Evolutionary conservation across 2,113 vertebrate species (phyloP).

Genomic region (Callospermophilus lateralis): DNA sequence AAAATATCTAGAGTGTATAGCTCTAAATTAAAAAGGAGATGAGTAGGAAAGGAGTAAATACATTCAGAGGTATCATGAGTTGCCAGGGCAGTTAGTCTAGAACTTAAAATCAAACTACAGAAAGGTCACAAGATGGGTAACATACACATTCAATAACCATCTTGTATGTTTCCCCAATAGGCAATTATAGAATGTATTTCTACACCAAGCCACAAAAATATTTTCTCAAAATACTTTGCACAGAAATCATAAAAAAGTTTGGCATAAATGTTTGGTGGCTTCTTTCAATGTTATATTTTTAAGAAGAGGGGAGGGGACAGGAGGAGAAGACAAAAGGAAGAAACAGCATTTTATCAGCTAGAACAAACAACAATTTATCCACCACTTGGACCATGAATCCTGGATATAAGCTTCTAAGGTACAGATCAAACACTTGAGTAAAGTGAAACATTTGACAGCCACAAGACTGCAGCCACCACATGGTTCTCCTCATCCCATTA

Average conservation of each 20-base stretch:
- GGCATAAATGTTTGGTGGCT: slow-evolving; percentile 18
- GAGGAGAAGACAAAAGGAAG: neutral
- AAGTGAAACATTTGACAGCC: slow-evolving; percentile 9
- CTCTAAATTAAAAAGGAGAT: neutral
- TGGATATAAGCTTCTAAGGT: neutral
- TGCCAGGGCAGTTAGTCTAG: neutral
- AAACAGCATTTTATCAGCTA: neutral
- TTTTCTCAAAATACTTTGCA: slow-evolving; percentile 71
- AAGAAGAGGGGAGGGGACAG: neutral
- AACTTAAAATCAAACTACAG: neutral
- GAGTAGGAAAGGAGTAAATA: neutral
- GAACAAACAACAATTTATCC: neutral
- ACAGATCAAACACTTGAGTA: neutral
- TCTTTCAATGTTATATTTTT: neutral
- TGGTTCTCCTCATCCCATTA: neutral
- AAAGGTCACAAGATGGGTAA: neutral
- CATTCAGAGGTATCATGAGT: neutral
- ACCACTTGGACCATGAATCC: neutral
- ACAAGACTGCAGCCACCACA: neutral
- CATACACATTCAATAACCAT: neutral
- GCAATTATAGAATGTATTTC: slow-evolving; percentile 56
- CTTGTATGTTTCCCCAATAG: neutral
- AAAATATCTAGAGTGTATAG: neutral
- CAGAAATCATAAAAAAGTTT: slow-evolving; percentile 56
- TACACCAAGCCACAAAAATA: slow-evolving; percentile 39